Evolutionary conservation across 2,797 vertebrate species (phyloP).

Genomic region (Hoplostethus atlanticus): DNA sequence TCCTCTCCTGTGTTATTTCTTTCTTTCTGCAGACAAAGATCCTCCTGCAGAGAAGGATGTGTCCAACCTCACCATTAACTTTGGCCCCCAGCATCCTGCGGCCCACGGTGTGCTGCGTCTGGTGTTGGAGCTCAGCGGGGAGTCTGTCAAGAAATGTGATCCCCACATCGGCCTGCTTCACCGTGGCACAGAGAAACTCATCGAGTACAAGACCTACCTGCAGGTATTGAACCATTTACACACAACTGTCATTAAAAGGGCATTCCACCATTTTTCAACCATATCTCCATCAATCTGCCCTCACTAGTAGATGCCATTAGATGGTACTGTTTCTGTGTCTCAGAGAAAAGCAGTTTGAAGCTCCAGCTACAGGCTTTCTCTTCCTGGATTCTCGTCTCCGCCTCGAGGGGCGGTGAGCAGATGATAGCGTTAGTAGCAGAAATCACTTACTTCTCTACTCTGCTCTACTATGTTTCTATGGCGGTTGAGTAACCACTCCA

Average conservation of each 20-base stretch:
- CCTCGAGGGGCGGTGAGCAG: no score
- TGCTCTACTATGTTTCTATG: no score
- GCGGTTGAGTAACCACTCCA: no score
- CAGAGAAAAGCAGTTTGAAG: no score
- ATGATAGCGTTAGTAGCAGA: no score
- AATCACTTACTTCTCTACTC: no score
- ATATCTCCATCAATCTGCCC: no score
- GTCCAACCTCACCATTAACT: slow-evolving; percentile 93
- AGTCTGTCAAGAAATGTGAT: slow-evolving; percentile 94
- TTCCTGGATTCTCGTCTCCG: no score
- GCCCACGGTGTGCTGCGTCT: slow-evolving; percentile 94
- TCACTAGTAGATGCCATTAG: no score
- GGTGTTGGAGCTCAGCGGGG: slow-evolving; percentile 95
- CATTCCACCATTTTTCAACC: no score
- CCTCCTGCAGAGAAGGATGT: slow-evolving; percentile 84
- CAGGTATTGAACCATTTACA: slow-evolving; percentile 82
- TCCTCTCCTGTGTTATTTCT: background rate
- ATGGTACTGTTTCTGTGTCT: no score
- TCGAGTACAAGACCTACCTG: slow-evolving; percentile 96
- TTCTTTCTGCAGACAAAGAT: slow-evolving; percentile 86
- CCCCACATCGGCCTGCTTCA: slow-evolving; percentile 95
- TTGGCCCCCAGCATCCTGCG: slow-evolving; percentile 95
- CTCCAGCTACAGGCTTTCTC: no score
- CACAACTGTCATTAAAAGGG: background rate
- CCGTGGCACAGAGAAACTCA: slow-evolving; percentile 95